These are phyloP conservation scores for Escarpia spicata DNA, from an alignment of 2,888 invertebrate genomes.

Conservation along the genomic window DNA sequence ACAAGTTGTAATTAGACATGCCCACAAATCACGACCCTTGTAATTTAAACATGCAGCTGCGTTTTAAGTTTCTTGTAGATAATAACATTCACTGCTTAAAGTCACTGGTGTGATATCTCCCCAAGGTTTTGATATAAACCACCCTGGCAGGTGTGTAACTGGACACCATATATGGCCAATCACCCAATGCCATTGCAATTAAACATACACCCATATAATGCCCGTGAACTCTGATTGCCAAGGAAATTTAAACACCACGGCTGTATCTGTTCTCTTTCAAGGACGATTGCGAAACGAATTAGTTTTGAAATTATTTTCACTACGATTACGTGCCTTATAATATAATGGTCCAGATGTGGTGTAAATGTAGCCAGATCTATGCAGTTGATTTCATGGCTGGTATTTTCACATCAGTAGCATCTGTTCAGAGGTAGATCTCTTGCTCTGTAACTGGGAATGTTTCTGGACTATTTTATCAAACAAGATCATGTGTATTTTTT, in stretches of 20 bases:
- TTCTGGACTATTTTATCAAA: background rate
- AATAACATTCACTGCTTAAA: background rate
- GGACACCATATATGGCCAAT: background rate
- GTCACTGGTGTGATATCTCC: no score
- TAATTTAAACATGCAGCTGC: background rate
- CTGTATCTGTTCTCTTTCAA: background rate
- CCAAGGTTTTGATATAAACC: background rate
- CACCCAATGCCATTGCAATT: background rate
- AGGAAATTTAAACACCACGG: background rate
- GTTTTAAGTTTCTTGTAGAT: background rate
- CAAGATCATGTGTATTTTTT: background rate
- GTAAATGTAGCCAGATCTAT: background rate
- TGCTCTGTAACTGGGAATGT: background rate
- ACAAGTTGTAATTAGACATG: background rate
- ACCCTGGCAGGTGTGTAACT: background rate
- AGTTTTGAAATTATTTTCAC: background rate
- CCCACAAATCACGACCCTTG: background rate
- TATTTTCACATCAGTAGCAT: background rate
- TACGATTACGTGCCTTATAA: background rate
- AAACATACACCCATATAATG: background rate
- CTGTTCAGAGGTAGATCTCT: background rate
- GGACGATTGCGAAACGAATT: background rate
- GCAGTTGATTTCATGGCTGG: background rate
- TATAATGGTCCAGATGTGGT: background rate
- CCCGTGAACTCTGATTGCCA: background rate